Conservation (phyloP, 2,113 vertebrate genomes). For the Bubo blakistoni region DNA sequence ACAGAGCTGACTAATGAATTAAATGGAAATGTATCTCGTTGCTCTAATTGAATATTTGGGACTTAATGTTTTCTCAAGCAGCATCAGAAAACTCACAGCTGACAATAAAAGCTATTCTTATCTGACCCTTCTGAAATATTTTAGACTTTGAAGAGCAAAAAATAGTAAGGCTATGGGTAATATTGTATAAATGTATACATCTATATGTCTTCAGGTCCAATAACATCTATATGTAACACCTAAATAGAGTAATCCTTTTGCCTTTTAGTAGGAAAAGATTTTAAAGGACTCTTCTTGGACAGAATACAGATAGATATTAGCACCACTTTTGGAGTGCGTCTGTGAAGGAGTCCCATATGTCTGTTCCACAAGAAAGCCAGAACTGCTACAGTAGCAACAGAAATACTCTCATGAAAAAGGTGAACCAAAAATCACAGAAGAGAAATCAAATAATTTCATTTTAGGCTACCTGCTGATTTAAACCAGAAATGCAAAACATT, state of each 20-base stretch:
- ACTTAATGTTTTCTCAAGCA: neutral
- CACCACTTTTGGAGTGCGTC: neutral
- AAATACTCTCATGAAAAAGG: slow-evolving; percentile 16
- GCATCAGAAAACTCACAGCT: neutral
- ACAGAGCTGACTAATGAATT: slow-evolving; percentile 50
- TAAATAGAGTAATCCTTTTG: slow-evolving; percentile 4
- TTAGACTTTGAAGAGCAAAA: neutral
- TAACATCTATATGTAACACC: neutral
- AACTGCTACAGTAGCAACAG: neutral
- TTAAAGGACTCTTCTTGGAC: slow-evolving; percentile 1
- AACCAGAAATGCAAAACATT: slow-evolving; percentile 2
- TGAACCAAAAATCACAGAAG: neutral
- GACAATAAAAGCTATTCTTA: neutral
- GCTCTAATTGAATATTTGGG: slow-evolving; percentile 49
- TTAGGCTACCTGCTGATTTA: neutral
- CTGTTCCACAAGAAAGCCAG: neutral
- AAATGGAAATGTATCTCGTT: slow-evolving; percentile 50
- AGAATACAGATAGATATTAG: slow-evolving; percentile 3
- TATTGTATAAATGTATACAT: neutral
- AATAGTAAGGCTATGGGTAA: neutral
- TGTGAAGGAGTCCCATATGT: slow-evolving; percentile 8
- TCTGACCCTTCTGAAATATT: neutral
- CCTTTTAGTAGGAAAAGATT: neutral
- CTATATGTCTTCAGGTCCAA: neutral
- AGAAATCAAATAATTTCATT: neutral